Evolutionary conservation across 92 coral and sea anemone species (phyloP).

Genomic region (Phymanthus crucifer): DNA sequence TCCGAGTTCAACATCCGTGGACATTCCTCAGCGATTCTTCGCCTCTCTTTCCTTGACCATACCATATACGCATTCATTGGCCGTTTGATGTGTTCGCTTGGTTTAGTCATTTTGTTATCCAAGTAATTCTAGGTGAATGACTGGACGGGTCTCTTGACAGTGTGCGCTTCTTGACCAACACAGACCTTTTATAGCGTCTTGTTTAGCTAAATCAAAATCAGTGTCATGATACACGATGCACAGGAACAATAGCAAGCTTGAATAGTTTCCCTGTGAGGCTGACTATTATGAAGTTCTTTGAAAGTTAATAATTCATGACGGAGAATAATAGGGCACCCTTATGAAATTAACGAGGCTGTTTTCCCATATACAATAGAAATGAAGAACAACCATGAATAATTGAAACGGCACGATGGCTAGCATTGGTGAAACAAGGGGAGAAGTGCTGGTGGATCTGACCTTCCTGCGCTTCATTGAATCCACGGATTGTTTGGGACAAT

Average conservation of each 20-base stretch:
- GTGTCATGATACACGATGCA: conserved; percentile 61
- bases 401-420: conserved; percentile 70
- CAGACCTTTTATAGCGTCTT: conserved; percentile 46
- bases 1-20: conserved; percentile 99
- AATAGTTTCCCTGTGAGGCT: conserved; percentile 74
- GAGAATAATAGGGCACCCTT: conserved; percentile 82
- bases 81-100: conserved; percentile 92
- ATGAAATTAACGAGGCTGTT: conserved; percentile 86
- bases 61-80: conserved; percentile 99
- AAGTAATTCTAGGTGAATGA: neutral
- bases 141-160: conserved; percentile 35
- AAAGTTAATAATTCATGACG: conserved; percentile 72
- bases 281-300: conserved; percentile 69
- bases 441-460: conserved; percentile 74
- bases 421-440: conserved; percentile 48
- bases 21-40: conserved; percentile 98
- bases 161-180: conserved; percentile 23
- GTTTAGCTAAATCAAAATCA: conserved; percentile 49
- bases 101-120: conserved; percentile 74
- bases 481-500: conserved; percentile 47
- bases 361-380: conserved; percentile 72
- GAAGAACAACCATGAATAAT: conserved; percentile 80
- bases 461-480: conserved; percentile 63
- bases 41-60: conserved; percentile 98
- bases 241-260: conserved; percentile 79